phyloP scores from a whole-genome alignment of 2,888 invertebrate species.

The Ptilodon capucinus region DNA sequence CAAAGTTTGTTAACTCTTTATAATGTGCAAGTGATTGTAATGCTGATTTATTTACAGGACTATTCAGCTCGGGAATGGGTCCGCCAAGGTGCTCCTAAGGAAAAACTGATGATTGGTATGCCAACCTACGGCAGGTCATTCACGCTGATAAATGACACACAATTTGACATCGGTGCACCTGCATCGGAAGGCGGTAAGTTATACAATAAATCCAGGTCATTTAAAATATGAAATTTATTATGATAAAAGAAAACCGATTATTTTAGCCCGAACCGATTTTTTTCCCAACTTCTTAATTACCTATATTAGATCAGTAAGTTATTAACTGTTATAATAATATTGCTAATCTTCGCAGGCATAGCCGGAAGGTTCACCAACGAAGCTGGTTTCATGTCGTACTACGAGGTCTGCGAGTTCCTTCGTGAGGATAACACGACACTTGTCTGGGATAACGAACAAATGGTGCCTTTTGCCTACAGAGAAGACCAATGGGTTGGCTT shows the following conservation, averaged over 20 bases:
- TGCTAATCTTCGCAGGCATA: constrained; percentile 55
- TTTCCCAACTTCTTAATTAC: too few species aligned
- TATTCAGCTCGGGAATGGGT: constrained; percentile 96
- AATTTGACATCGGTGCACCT: constrained; percentile 96
- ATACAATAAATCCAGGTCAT: too few species aligned
- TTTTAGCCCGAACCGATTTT: too few species aligned
- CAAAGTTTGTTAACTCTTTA: too few species aligned
- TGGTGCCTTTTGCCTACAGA: constrained; percentile 96
- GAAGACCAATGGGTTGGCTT: constrained; percentile 97
- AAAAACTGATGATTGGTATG: constrained; percentile 97
- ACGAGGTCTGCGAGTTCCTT: constrained; percentile 96
- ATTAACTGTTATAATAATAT: too few species aligned
- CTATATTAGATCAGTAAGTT: too few species aligned
- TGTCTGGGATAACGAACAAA: constrained; percentile 98
- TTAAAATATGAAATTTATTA: too few species aligned
- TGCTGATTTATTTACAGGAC: constrained; percentile 80
- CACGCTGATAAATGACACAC: constrained; percentile 91
- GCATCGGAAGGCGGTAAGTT: constrained; percentile 91
- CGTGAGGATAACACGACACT: constrained; percentile 94
- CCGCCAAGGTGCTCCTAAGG: constrained; percentile 95
- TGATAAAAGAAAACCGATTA: too few species aligned
- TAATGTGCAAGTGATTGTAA: too few species aligned
- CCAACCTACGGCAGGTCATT: constrained; percentile 97
- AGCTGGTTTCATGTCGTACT: constrained; percentile 97
- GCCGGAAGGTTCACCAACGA: constrained; percentile 95